Conservation (phyloP, 2,888 invertebrate genomes). For the Thymelicus acteon region DNA sequence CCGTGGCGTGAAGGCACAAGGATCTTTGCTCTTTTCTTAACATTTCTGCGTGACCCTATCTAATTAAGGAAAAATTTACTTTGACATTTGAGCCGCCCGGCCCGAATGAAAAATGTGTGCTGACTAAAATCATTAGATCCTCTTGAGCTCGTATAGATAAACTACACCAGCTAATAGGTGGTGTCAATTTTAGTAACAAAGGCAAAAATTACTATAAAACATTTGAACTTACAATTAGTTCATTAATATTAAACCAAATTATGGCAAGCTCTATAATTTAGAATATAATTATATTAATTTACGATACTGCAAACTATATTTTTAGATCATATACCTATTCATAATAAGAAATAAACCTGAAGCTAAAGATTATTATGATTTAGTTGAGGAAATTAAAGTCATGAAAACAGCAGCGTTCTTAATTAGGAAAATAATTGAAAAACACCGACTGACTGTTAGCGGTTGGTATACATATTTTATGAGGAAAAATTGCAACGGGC, state of each 20-base stretch:
- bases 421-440: slow-evolving; percentile 1
- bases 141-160: too few relatives aligned
- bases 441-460: neutral
- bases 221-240: too few relatives aligned
- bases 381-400: neutral
- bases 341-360: neutral
- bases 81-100: neutral
- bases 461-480: neutral
- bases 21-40: neutral
- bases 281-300: too few relatives aligned
- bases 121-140: neutral
- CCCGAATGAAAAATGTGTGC: too few relatives aligned
- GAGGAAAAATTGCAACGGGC: neutral
- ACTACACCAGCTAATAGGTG: too few relatives aligned
- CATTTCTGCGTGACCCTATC: slow-evolving; percentile 7
- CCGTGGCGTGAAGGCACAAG: slow-evolving; percentile 44
- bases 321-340: too few relatives aligned
- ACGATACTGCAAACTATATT: too few relatives aligned
- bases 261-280: too few relatives aligned
- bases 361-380: neutral
- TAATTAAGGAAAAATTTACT: slow-evolving; percentile 3
- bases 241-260: too few relatives aligned
- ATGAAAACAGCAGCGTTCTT: neutral
- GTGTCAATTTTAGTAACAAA: too few relatives aligned
- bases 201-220: too few relatives aligned